Conservation (phyloP, 2,888 invertebrate genomes). For the Sipha maydis region DNA sequence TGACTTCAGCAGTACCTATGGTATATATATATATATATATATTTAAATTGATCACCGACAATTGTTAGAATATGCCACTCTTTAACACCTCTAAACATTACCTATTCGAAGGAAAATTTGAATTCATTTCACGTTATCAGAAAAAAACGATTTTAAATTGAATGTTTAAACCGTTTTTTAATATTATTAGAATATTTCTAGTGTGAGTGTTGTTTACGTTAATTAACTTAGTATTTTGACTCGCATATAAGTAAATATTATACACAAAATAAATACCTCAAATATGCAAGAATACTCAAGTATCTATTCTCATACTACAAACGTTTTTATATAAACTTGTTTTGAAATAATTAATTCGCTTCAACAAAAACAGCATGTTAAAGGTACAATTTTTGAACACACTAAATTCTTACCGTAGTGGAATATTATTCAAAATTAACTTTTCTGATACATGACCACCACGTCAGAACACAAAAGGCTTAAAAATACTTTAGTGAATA, state of each 20-base stretch:
- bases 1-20: no score
- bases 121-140: no score
- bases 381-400: background rate
- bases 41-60: no score
- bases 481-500: conserved; percentile 28
- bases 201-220: no score
- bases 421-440: conserved; percentile 29
- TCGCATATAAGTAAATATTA: background rate
- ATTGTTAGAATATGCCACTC: no score
- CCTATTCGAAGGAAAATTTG: no score
- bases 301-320: background rate
- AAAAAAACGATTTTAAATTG: no score
- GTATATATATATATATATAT: no score
- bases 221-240: background rate
- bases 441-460: conserved; percentile 12
- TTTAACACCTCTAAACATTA: no score
- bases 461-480: conserved; percentile 21
- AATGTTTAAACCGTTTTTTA: no score
- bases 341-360: background rate
- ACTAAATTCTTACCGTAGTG: background rate
- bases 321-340: background rate
- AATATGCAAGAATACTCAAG: background rate
- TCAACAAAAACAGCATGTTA: background rate
- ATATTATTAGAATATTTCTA: no score
- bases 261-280: background rate